Conservation (phyloP, 2,797 vertebrate species). For the Valencia hispanica region DNA sequence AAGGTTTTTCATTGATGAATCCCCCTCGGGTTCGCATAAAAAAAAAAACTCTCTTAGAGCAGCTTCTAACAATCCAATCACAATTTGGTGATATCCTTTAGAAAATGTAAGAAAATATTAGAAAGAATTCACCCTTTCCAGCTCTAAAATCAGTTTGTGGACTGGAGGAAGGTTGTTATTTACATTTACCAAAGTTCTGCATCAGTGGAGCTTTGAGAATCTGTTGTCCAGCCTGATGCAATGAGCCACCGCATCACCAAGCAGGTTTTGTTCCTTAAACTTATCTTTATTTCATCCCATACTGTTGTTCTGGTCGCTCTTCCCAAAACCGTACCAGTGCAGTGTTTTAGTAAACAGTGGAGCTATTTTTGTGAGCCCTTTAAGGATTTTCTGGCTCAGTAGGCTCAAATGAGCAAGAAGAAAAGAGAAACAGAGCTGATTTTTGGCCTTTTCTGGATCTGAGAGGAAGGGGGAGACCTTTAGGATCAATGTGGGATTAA, state of each 20-base stretch:
- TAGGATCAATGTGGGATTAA: background rate
- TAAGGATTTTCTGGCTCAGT: conserved; percentile 4
- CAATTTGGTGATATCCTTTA: no score
- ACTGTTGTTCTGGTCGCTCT: background rate
- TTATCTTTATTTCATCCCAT: background rate
- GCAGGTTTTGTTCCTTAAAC: background rate
- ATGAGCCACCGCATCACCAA: background rate
- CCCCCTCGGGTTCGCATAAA: no score
- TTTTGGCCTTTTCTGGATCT: background rate
- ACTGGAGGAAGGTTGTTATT: no score
- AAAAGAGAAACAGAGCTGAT: background rate
- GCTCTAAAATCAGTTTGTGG: no score
- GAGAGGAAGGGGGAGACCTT: background rate
- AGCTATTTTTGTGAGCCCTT: conserved; percentile 5
- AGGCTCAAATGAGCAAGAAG: background rate
- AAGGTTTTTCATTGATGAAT: no score
- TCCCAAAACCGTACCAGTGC: background rate
- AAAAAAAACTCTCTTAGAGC: no score
- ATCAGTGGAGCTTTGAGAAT: background rate
- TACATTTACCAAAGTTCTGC: background rate
- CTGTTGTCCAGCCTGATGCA: background rate
- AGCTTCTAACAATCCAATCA: no score
- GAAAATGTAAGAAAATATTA: no score
- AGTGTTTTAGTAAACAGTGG: conserved; percentile 3
- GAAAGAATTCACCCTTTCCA: no score